Percentiles rank a stretch among this genome's conserved stretches.
Conservation (phyloP, 1,140 invertebrate genomes). For the Neomicropteryx cornuta region DNA sequence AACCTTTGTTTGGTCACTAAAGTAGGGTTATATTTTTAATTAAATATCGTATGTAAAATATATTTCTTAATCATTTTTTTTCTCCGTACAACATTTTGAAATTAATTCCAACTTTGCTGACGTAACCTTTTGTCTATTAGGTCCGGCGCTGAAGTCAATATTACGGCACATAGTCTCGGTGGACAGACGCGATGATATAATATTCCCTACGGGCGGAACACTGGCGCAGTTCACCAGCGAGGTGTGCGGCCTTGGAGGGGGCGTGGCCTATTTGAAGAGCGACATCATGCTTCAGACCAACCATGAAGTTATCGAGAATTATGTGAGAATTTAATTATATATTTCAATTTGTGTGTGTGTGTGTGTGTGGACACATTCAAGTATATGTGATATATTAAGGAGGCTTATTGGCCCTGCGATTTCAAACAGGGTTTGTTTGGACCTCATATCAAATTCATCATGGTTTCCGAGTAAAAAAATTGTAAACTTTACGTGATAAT, state of each 20-base stretch:
- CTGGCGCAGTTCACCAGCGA: slow-evolving; percentile 62
- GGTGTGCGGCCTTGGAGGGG: slow-evolving; percentile 74
- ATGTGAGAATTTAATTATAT: slow-evolving; percentile 52
- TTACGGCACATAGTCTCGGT: slow-evolving; percentile 64
- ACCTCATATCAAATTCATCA: no score
- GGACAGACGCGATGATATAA: slow-evolving; percentile 65
- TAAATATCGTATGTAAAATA: no score
- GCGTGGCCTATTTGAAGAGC: slow-evolving; percentile 76
- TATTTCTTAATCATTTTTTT: no score
- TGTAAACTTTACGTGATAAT: no score
- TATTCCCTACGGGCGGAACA: slow-evolving; percentile 64
- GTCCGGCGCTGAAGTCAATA: slow-evolving; percentile 76
- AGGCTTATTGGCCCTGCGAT: no score
- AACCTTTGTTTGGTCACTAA: no score
- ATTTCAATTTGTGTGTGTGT: slow-evolving; percentile 5
- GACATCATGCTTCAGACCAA: slow-evolving; percentile 73
- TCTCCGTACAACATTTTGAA: no score
- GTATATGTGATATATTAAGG: slow-evolving; percentile 3
- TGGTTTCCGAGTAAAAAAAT: no score
- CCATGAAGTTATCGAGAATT: slow-evolving; percentile 47
- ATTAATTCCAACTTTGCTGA: no score
- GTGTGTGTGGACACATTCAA: slow-evolving; percentile 6
- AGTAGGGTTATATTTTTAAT: no score
- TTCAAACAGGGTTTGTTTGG: no score
- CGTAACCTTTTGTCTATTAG: no score